phyloP scores from a whole-genome alignment of 2,797 vertebrate genomes.

The Bucorvus abyssinicus region DNA sequence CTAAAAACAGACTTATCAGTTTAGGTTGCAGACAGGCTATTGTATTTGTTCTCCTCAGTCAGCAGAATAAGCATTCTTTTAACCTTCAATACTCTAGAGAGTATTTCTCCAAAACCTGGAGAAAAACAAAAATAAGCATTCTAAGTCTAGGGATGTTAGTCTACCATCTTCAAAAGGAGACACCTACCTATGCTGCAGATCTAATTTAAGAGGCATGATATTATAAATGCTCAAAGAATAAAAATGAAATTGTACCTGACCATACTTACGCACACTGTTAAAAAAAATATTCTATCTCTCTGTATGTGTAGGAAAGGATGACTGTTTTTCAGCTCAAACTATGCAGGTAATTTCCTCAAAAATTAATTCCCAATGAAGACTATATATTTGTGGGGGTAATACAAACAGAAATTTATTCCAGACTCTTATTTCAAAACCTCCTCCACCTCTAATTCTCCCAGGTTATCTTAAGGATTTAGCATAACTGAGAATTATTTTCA shows the following conservation, averaged over 20 bases:
- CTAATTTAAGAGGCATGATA: background rate
- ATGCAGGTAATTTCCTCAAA: background rate
- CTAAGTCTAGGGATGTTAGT: background rate
- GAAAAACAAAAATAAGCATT: background rate
- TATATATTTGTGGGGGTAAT: background rate
- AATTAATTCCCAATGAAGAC: background rate
- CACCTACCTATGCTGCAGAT: background rate
- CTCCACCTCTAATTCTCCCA: background rate
- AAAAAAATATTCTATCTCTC: background rate
- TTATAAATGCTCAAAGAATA: background rate
- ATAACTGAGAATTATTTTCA: slow-evolving; percentile 7
- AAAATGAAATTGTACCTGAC: background rate
- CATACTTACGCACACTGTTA: background rate
- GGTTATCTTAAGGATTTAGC: background rate
- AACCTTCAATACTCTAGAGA: slow-evolving; percentile 1
- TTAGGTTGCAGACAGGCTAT: background rate
- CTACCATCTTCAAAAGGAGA: background rate
- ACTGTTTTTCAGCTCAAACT: background rate
- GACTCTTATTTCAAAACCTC: background rate
- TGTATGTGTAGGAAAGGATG: no score
- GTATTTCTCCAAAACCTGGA: no score
- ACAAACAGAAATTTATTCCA: background rate
- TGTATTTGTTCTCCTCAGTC: background rate
- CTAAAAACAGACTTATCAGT: background rate
- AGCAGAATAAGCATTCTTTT: slow-evolving; percentile 6